Conservation (phyloP, 2,797 vertebrate species). For the Syncerus caffer region DNA sequence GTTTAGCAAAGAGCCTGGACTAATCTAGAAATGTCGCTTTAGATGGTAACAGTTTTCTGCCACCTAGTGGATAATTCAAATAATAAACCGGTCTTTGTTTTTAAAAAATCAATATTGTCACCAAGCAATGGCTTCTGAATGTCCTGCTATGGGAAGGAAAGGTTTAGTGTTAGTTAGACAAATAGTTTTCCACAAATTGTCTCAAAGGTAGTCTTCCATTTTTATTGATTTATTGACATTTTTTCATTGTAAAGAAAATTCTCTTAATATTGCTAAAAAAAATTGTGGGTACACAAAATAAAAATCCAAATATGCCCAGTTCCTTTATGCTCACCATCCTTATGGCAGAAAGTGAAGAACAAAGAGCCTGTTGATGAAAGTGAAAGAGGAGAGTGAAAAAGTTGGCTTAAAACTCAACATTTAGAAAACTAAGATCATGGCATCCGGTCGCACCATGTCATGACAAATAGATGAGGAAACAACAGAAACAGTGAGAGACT, state of each 20-base stretch:
- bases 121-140: neutral
- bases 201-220: neutral
- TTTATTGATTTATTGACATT: neutral
- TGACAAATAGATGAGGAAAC: neutral
- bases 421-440: neutral
- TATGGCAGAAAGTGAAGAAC: neutral
- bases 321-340: neutral
- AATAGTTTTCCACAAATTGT: neutral
- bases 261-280: neutral
- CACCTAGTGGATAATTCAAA: slow-evolving; percentile 50
- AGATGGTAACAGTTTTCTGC: slow-evolving; percentile 44
- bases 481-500: neutral
- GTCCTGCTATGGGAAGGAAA: neutral
- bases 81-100: neutral
- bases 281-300: neutral
- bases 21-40: neutral
- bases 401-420: neutral
- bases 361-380: neutral
- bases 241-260: neutral
- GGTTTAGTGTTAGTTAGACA: neutral
- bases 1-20: neutral
- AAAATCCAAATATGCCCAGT: neutral
- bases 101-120: neutral
- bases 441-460: fast-evolving
- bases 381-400: neutral